Evolutionary conservation across 2,888 invertebrate species (phyloP).

Genomic region (Hirtodrosophila confusa): DNA sequence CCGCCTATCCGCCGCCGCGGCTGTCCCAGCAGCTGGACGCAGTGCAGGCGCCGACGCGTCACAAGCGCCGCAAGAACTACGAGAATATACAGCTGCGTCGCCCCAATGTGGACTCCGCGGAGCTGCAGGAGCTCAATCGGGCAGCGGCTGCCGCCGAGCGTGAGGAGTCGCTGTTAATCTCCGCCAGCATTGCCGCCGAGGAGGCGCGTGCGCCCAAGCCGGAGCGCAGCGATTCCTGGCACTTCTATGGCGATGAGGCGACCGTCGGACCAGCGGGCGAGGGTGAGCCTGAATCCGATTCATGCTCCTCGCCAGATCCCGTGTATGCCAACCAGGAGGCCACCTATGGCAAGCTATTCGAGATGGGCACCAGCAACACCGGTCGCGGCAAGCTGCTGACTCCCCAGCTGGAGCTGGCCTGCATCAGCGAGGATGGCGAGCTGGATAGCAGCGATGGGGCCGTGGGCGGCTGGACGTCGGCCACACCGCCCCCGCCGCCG

Average conservation of each 20-base stretch:
- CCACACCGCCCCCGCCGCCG: slow-evolving; percentile 16
- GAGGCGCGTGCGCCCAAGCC: slow-evolving; percentile 79
- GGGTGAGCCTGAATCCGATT: slow-evolving; percentile 26
- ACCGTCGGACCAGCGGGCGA: slow-evolving; percentile 5
- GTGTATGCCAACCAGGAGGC: slow-evolving; percentile 83
- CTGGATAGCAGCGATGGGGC: slow-evolving; percentile 67
- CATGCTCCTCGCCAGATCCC: slow-evolving; percentile 80
- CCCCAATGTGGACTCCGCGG: slow-evolving; percentile 78
- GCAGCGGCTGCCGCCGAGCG: slow-evolving; percentile 68
- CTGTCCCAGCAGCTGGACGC: slow-evolving; percentile 69
- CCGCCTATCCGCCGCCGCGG: slow-evolving; percentile 81
- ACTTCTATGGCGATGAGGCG: slow-evolving; percentile 75
- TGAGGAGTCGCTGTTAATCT: slow-evolving; percentile 74
- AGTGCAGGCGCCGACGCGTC: slow-evolving; percentile 77
- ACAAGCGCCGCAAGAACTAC: slow-evolving; percentile 80
- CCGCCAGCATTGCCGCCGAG: slow-evolving; percentile 66
- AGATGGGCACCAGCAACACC: slow-evolving; percentile 79
- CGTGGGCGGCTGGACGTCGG: slow-evolving; percentile 58
- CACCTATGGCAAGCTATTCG: slow-evolving; percentile 82
- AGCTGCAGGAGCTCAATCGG: slow-evolving; percentile 75
- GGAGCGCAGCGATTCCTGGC: slow-evolving; percentile 83
- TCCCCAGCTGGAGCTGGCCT: slow-evolving; percentile 66
- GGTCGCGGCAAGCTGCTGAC: slow-evolving; percentile 74
- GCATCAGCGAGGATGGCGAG: slow-evolving; percentile 58
- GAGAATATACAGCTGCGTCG: slow-evolving; percentile 79